phyloP scores from a whole-genome alignment of 2,113 vertebrate genomes.

The Guaruba guarouba region DNA sequence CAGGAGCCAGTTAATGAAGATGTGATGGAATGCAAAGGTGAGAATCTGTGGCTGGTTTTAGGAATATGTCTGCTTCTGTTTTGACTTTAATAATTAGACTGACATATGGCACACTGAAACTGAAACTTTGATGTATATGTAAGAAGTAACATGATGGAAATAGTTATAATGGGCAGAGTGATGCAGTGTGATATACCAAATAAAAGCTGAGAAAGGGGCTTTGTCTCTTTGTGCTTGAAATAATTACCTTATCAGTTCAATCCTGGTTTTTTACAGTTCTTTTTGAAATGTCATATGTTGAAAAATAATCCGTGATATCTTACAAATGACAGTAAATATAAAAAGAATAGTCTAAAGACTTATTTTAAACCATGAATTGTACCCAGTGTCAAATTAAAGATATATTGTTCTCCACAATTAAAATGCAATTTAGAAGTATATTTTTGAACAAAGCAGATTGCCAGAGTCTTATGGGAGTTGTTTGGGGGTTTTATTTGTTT shows the following conservation, averaged over 20 bases:
- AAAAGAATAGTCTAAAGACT: background rate
- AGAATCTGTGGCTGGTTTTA: background rate
- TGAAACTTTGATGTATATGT: background rate
- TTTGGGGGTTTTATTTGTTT: background rate
- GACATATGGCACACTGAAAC: background rate
- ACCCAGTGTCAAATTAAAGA: background rate
- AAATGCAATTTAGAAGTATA: background rate
- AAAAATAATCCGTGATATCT: background rate
- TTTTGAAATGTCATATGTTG: background rate
- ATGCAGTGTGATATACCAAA: background rate
- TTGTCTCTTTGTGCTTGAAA: background rate
- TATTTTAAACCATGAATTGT: background rate
- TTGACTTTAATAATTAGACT: background rate
- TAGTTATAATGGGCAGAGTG: background rate
- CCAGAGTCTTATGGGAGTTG: background rate
- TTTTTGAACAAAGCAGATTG: background rate
- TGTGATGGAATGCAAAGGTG: background rate
- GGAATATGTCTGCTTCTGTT: background rate
- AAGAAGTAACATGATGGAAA: background rate
- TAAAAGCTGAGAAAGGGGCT: background rate
- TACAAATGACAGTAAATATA: background rate
- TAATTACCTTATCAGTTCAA: background rate
- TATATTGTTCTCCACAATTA: background rate
- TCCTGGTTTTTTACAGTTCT: background rate
- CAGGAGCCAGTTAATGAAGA: background rate